Conservation (phyloP, 37 sponge, comb jelly and placozoan genomes). For the Spongilla lacustris region DNA sequence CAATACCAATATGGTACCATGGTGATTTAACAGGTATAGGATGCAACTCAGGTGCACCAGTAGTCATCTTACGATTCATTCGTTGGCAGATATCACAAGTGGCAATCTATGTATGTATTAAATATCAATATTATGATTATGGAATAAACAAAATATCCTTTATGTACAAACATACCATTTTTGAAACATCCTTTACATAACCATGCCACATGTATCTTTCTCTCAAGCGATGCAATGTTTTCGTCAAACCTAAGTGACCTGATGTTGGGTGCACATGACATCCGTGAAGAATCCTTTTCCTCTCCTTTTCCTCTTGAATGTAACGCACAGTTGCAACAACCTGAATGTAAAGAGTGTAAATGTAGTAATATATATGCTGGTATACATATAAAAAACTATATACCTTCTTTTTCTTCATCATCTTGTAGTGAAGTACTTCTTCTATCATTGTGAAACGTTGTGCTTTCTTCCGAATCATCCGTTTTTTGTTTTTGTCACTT, state of each 20-base stretch:
- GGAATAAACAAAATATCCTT: too few species aligned
- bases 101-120: constrained; percentile 26
- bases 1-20: constrained; percentile 73
- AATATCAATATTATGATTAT: too few species aligned
- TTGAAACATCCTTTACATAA: background rate
- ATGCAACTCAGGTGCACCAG: constrained; percentile 45
- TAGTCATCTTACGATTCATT: constrained; percentile 57
- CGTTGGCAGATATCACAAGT: constrained; percentile 69
- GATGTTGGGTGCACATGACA: constrained; percentile 5
- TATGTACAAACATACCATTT: background rate
- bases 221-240: background rate
- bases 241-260: background rate
- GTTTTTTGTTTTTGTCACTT: too few species aligned
- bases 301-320: background rate
- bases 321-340: background rate
- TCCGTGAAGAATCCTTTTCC: background rate
- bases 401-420: too few species aligned
- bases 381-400: background rate
- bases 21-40: constrained; percentile 57
- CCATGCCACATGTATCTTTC: background rate
- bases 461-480: too few species aligned
- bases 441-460: too few species aligned
- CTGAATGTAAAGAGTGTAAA: background rate
- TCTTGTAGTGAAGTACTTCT: too few species aligned
- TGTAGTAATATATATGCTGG: background rate